Evolutionary conservation across 1,140 invertebrate genomes (phyloP).

Genomic region (Hycleus phaleratus): DNA sequence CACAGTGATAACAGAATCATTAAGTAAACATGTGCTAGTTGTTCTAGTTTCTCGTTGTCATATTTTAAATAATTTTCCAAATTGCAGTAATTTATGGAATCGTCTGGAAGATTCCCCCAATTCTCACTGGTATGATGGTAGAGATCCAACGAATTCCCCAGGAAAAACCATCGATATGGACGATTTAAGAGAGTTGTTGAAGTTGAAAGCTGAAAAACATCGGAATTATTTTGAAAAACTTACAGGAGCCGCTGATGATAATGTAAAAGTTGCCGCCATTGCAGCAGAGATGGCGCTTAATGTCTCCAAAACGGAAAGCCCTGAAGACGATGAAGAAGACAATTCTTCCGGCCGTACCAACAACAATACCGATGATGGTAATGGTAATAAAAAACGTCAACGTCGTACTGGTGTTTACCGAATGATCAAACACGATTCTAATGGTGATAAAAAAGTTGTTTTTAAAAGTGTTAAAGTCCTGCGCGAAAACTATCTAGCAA

Average conservation of each 20-base stretch:
- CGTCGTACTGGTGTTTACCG: slow-evolving; percentile 28
- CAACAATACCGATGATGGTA: neutral
- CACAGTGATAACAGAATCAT: neutral
- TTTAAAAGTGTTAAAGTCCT: slow-evolving; percentile 34
- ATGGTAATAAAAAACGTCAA: slow-evolving; percentile 19
- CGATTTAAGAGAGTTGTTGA: slow-evolving; percentile 23
- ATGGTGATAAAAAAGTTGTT: slow-evolving; percentile 2
- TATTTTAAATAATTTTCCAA: neutral
- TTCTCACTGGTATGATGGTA: neutral
- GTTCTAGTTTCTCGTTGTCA: neutral
- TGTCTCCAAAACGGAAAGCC: neutral
- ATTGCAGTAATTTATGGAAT: slow-evolving; percentile 33
- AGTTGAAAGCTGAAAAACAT: slow-evolving; percentile 25
- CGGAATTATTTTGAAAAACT: slow-evolving; percentile 23
- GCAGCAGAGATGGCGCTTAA: slow-evolving; percentile 18
- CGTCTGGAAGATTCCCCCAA: slow-evolving; percentile 17
- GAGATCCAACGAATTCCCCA: neutral
- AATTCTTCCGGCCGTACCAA: neutral
- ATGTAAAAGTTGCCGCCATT: neutral
- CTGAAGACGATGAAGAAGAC: neutral
- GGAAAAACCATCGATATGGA: neutral
- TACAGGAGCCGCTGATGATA: slow-evolving; percentile 4
- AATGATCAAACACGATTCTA: slow-evolving; percentile 12
- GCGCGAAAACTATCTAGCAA: slow-evolving; percentile 30
- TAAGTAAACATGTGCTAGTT: neutral